Conservation (phyloP, 2,797 vertebrate genomes). For the Loris lydekkerianus region DNA sequence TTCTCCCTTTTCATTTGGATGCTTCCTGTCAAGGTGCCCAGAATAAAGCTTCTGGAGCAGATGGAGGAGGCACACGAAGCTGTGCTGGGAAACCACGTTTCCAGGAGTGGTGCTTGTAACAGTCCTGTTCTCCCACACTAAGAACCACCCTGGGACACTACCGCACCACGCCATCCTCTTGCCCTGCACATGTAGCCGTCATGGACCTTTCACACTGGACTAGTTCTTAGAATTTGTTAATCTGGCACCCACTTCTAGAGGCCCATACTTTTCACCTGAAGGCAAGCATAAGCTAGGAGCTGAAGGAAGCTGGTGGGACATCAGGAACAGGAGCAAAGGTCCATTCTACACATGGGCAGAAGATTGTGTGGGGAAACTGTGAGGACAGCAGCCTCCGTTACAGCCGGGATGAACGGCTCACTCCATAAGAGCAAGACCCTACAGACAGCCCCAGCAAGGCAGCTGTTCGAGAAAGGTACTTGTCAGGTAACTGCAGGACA, state of each 20-base stretch:
- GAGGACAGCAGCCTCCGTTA: neutral
- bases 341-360: neutral
- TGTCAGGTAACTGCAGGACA: neutral
- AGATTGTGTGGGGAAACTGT: neutral
- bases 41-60: constrained; percentile 86
- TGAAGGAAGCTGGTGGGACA: neutral
- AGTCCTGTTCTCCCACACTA: neutral
- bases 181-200: neutral
- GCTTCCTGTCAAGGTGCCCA: constrained; percentile 85
- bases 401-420: neutral
- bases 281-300: neutral
- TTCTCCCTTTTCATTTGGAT: constrained; percentile 85
- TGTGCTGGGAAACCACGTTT: constrained; percentile 17
- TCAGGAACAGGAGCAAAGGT: neutral
- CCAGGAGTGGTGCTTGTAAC: neutral
- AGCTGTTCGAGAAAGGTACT: neutral
- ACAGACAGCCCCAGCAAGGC: neutral
- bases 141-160: neutral
- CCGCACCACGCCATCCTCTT: fast-evolving
- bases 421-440: too few species aligned
- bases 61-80: constrained; percentile 82
- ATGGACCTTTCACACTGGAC: neutral
- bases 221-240: neutral
- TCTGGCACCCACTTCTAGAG: neutral
- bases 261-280: neutral